Evolutionary conservation across 30 jellyfish, hydroid and myxozoan species (phyloP).

Genomic region (Euphysa ruthae): DNA sequence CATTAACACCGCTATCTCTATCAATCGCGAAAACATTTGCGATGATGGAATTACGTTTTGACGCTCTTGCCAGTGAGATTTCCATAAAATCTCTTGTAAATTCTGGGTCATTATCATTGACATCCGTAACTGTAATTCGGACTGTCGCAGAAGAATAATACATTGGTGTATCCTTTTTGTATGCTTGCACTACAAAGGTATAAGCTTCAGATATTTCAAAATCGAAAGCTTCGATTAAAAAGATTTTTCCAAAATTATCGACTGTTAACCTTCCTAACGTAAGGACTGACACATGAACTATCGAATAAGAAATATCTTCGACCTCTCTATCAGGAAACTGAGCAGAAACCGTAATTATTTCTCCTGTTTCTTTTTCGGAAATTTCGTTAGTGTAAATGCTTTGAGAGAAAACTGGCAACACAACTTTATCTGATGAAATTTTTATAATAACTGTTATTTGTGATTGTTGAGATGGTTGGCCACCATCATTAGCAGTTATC

Average conservation of each 20-base stretch:
- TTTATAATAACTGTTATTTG: not conserved
- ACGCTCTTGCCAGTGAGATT: constrained; percentile 20
- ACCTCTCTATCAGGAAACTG: not conserved
- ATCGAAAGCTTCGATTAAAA: not conserved
- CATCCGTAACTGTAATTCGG: constrained; percentile 28
- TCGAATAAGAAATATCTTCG: not conserved
- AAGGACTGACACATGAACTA: not conserved
- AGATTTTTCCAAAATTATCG: not conserved
- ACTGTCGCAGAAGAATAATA: constrained; percentile 21
- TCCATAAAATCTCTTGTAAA: constrained; percentile 17
- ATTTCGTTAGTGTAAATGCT: not conserved
- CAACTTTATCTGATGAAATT: not conserved
- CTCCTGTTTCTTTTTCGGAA: constrained; percentile 5
- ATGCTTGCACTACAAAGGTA: constrained; percentile 20
- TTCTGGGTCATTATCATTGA: constrained; percentile 70
- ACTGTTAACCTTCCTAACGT: constrained; percentile 8
- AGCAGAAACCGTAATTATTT: not conserved
- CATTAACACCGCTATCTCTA: constrained; percentile 43
- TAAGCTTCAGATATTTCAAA: not conserved
- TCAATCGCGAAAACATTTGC: constrained; percentile 52
- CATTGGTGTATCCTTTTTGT: not conserved
- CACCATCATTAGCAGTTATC: constrained; percentile 16
- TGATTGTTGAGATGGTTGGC: not conserved
- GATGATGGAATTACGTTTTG: constrained; percentile 33
- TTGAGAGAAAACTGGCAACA: constrained; percentile 7